A percentile compares a stretch with the other conserved stretches of the same genome.
Conservation (phyloP, 1,140 invertebrate species). For the Drosophila simulans region DNA sequence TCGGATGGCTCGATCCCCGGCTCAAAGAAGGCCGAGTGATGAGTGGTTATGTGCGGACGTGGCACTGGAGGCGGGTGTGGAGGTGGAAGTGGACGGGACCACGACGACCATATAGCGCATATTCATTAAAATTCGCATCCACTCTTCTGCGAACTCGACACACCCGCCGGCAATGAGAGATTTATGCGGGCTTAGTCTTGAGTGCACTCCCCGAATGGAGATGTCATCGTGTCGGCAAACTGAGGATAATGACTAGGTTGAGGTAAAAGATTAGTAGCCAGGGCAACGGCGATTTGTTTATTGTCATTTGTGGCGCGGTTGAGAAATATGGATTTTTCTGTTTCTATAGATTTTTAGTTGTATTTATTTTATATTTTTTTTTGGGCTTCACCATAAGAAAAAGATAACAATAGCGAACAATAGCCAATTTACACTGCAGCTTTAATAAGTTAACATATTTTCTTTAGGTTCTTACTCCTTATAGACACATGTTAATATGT, state of each 20-base stretch:
- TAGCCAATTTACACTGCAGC: too few relatives aligned
- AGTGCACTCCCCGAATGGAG: constrained; percentile 20
- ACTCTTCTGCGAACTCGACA: constrained; percentile 63
- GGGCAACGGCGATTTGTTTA: not conserved
- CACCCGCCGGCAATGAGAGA: constrained; percentile 48
- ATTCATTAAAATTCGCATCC: constrained; percentile 72
- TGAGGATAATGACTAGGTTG: constrained; percentile 2
- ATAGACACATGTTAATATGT: too few relatives aligned
- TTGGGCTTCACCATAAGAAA: too few relatives aligned
- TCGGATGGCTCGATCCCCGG: constrained; percentile 21
- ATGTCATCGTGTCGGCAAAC: constrained; percentile 31
- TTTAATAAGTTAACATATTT: too few relatives aligned
- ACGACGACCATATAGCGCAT: constrained; percentile 53
- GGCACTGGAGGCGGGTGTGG: not conserved
- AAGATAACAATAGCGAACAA: too few relatives aligned
- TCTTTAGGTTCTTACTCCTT: too few relatives aligned
- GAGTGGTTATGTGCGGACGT: constrained; percentile 8
- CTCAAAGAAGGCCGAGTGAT: constrained; percentile 37
- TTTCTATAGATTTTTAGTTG: too few relatives aligned
- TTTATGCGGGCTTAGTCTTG: constrained; percentile 51
- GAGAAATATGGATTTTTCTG: too few relatives aligned
- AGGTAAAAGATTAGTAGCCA: too few relatives aligned
- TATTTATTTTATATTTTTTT: too few relatives aligned
- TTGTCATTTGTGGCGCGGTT: too few relatives aligned
- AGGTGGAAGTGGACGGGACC: not conserved